Percentiles rank a stretch among this genome's conserved stretches.
phyloP scores from a whole-genome alignment of 2,888 invertebrate genomes.

The Sericinus montela region DNA sequence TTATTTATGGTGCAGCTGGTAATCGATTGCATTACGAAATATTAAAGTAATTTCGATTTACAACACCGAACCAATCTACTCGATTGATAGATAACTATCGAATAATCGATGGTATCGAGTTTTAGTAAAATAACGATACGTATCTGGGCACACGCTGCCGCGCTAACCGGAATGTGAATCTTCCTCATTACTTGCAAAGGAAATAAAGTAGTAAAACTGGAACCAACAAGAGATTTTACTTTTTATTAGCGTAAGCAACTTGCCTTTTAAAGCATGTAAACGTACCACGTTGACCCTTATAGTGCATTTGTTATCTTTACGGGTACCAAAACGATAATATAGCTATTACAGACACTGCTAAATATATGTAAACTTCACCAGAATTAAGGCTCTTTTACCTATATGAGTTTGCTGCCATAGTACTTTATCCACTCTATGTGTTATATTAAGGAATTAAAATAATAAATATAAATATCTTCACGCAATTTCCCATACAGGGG shows the following conservation, averaged over 20 bases:
- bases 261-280: slow-evolving; percentile 34
- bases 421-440: slow-evolving; percentile 69
- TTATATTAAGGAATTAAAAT: no score
- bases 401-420: slow-evolving; percentile 56
- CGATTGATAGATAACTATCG: slow-evolving; percentile 5
- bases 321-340: slow-evolving; percentile 23
- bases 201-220: slow-evolving; percentile 51
- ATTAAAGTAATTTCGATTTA: slow-evolving; percentile 15
- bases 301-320: slow-evolving; percentile 8
- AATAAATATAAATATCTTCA: no score
- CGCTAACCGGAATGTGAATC: background rate
- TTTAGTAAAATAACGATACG: slow-evolving; percentile 6
- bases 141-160: slow-evolving; percentile 3
- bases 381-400: slow-evolving; percentile 60
- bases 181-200: slow-evolving; percentile 35
- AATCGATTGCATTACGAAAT: slow-evolving; percentile 19
- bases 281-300: slow-evolving; percentile 6
- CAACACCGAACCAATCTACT: slow-evolving; percentile 2
- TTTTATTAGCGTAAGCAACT: slow-evolving; percentile 50
- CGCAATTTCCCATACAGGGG: no score
- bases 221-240: slow-evolving; percentile 45
- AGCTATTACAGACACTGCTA: slow-evolving; percentile 26
- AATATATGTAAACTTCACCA: slow-evolving; percentile 14
- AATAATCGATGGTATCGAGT: background rate
- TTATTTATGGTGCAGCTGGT: slow-evolving; percentile 29